Conservation (phyloP, 2,888 invertebrate species). For the Ochropacha duplaris region DNA sequence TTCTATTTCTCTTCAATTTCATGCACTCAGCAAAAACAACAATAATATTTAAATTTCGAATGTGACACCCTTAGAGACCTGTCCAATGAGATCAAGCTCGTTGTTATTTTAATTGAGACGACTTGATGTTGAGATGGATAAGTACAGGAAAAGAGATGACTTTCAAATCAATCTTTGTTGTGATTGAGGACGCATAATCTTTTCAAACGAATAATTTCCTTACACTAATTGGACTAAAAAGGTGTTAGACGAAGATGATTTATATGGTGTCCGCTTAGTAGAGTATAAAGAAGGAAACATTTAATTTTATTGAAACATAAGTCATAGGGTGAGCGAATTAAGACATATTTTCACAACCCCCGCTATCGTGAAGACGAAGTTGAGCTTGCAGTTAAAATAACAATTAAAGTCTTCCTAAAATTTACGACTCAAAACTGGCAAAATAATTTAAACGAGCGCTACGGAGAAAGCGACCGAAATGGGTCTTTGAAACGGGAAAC, state of each 20-base stretch:
- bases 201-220: slow-evolving; percentile 11
- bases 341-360: slow-evolving; percentile 78
- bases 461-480: slow-evolving; percentile 67
- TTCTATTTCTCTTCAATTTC: slow-evolving; percentile 81
- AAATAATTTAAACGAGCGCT: slow-evolving; percentile 76
- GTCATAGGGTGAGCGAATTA: slow-evolving; percentile 78
- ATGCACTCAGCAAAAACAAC: slow-evolving; percentile 78
- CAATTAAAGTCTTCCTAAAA: slow-evolving; percentile 81
- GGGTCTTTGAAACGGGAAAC: slow-evolving; percentile 71
- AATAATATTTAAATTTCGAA: slow-evolving; percentile 78
- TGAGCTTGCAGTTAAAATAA: slow-evolving; percentile 82
- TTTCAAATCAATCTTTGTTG: slow-evolving; percentile 4
- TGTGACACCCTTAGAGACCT: slow-evolving; percentile 56
- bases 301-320: slow-evolving; percentile 73
- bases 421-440: slow-evolving; percentile 80
- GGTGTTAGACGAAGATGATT: slow-evolving; percentile 45
- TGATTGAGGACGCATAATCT: slow-evolving; percentile 6
- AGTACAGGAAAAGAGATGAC: slow-evolving; percentile 1
- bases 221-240: slow-evolving; percentile 32
- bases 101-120: slow-evolving; percentile 35
- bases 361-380: slow-evolving; percentile 64
- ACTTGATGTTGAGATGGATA: slow-evolving; percentile 4
- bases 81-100: slow-evolving; percentile 39
- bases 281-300: slow-evolving; percentile 43
- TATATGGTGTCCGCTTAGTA: slow-evolving; percentile 39